phyloP scores from a whole-genome alignment of 2,113 vertebrate species.

The Daphoenositta chrysoptera region DNA sequence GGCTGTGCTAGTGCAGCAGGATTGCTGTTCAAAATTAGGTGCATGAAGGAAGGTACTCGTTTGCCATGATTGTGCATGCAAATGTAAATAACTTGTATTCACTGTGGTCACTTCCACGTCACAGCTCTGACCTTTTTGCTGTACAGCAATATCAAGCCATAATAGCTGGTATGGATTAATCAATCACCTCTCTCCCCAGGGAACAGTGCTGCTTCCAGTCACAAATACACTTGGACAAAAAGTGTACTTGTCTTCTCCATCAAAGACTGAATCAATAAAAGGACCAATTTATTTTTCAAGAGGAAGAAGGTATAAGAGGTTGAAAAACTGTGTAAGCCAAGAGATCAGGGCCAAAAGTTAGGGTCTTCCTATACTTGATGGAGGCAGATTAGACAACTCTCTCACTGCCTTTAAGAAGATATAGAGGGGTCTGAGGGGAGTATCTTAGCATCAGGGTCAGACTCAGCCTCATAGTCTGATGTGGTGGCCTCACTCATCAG shows the following conservation, averaged over 20 bases:
- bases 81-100: background rate
- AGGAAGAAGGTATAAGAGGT: background rate
- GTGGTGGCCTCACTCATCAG: background rate
- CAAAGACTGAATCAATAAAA: background rate
- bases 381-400: background rate
- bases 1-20: background rate
- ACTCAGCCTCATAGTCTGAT: background rate
- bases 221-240: background rate
- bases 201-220: background rate
- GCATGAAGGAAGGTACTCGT: accelerated
- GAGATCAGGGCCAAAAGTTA: background rate
- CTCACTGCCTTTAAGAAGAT: background rate
- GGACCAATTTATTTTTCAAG: background rate
- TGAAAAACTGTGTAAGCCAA: background rate
- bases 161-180: background rate
- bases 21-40: background rate
- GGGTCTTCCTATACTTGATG: background rate
- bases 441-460: background rate
- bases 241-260: background rate
- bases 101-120: accelerated
- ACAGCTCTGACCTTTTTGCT: background rate
- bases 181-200: background rate
- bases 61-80: background rate
- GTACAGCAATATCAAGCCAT: background rate
- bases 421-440: background rate